Conservation (phyloP, 2,113 vertebrate genomes). For the Otolemur garnettii region DNA sequence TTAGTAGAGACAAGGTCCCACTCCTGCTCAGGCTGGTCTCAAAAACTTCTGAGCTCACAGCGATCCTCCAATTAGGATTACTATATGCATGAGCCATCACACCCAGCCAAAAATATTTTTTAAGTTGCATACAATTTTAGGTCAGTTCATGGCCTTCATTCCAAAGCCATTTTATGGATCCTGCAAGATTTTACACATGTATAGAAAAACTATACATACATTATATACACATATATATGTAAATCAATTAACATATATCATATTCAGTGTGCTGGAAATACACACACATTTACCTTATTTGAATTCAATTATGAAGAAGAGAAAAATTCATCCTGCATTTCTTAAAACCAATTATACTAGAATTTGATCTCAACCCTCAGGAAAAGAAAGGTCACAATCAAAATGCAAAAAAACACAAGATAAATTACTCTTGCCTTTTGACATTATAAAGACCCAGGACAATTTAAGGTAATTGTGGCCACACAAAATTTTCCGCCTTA, state of each 20-base stretch:
- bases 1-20: too few species aligned
- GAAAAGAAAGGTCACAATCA: conserved; percentile 26
- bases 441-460: conserved; percentile 44
- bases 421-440: conserved; percentile 58
- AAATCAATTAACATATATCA: neutral
- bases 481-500: conserved; percentile 30
- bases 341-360: conserved; percentile 16
- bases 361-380: conserved; percentile 44
- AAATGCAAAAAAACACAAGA: conserved; percentile 64
- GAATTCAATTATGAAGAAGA: conserved; percentile 51
- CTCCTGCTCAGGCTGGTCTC: too few species aligned
- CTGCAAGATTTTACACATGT: neutral
- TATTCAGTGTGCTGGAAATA: neutral
- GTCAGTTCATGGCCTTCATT: neutral
- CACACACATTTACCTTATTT: conserved; percentile 11
- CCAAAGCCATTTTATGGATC: neutral
- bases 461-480: conserved; percentile 32
- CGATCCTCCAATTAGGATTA: too few species aligned
- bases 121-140: neutral
- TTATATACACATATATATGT: neutral
- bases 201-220: neutral
- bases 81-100: too few species aligned
- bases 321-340: neutral
- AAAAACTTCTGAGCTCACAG: too few species aligned
- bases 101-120: neutral